Evolutionary conservation across 2,113 vertebrate genomes (phyloP), one percentile per base, ranked within the genome.

Genomic region (Lepus timidus): DNA sequence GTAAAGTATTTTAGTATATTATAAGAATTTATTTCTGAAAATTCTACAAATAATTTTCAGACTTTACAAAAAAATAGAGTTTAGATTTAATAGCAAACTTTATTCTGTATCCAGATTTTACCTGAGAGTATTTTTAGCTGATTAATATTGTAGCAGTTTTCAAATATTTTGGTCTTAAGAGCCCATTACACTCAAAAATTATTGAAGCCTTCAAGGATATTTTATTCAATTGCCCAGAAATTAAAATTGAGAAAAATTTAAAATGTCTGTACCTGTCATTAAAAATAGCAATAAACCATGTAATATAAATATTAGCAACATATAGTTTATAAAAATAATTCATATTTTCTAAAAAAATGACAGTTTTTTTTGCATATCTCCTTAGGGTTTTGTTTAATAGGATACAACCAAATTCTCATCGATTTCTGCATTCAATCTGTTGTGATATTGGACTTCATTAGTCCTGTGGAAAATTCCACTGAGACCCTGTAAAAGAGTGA

Each of bases 391-490:
- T 64, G 52, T 61, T 92, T 81, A 73, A 39, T 51, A 76, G 1
- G 36, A 91, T 52, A 85, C 25, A 81, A 20, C 6, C 81, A 82
- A 25, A 78, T 73, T 91, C 12, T 83, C 7, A 68, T 89, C 19
- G 65, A n/a, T 78, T 95, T 92, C n/a, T 92, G 4, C 14, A 58
- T 94, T 88, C 51, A 61, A 4, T 88, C 61, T 81, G 6, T 29
- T 71, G 9, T 78, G 22, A 51, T n/a, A 82, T 81, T 5, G 27
- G 25, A 71, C 9, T 17, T 64, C 44, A 29, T 67, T 65, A 88
- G 13, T 2, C 20, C 22, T 68, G 9, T 78, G 36, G 25, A 91
- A 94, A 88, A 84, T 11, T 55, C 9, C 27, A 49, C 23, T 49
- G 55, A 51, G 9, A 20, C 49, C 44, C 11, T 49, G 22, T 67